These are phyloP conservation scores for Micrastur ruficollis DNA, from an alignment of 2,797 vertebrate genomes.

Conservation along the genomic window DNA sequence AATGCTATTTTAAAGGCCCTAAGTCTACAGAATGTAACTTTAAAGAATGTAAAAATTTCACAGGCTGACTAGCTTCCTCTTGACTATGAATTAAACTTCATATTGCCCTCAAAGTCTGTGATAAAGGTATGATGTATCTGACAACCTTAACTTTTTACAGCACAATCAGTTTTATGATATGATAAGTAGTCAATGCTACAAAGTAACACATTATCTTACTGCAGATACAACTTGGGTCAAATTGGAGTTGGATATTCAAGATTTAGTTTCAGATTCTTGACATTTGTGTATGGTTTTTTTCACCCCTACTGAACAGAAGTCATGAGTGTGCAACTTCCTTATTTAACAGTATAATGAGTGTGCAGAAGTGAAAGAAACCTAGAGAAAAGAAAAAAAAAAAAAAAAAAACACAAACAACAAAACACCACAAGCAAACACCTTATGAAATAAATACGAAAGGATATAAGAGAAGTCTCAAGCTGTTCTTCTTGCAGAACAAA, in stretches of 20 bases:
- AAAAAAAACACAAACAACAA: rapidly evolving
- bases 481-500: not conserved
- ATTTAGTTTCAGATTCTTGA: not conserved
- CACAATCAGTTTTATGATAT: not conserved
- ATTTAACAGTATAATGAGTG: not conserved
- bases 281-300: not conserved
- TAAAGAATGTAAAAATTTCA: not conserved
- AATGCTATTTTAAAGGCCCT: not conserved
- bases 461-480: not conserved
- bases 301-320: not conserved
- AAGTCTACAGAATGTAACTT: not conserved
- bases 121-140: not conserved
- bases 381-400: not conserved
- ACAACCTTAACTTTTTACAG: not conserved
- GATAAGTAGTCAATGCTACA: not conserved
- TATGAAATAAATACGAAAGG: not conserved
- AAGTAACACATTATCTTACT: not conserved
- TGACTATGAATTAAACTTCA: not conserved
- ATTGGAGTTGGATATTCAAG: not conserved
- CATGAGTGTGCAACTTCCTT: not conserved
- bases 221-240: not conserved
- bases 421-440: not conserved
- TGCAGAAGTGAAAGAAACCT: not conserved
- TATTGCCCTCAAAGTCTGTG: not conserved
- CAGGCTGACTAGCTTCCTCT: not conserved